A percentile compares a stretch with the other conserved stretches of the same genome.
Evolutionary conservation across 2,888 invertebrate genomes (phyloP).

Genomic region (Leptinotarsa haldemani): DNA sequence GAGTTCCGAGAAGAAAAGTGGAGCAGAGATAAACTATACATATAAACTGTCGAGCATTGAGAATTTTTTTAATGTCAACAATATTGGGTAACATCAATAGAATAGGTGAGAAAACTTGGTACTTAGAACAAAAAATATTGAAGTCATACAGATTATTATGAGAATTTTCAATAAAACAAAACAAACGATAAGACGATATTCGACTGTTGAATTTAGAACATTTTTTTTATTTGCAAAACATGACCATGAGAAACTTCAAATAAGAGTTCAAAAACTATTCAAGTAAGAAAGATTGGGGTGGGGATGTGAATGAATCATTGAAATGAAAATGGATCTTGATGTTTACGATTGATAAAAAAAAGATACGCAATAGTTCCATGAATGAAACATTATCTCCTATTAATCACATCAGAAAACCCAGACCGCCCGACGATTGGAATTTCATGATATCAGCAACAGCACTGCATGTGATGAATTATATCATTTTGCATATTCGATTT

Average conservation of each 20-base stretch:
- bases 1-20: too few species aligned
- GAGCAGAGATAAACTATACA: too few species aligned
- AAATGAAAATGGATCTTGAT: conserved; percentile 1
- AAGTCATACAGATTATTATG: too few species aligned
- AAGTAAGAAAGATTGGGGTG: not conserved
- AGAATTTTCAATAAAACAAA: too few species aligned
- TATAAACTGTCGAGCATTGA: too few species aligned
- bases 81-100: too few species aligned
- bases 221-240: not conserved
- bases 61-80: too few species aligned
- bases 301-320: not conserved
- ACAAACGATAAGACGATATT: too few species aligned
- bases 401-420: conserved; percentile 17
- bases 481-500: not conserved
- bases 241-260: not conserved
- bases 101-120: too few species aligned
- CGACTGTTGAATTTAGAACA: too few species aligned
- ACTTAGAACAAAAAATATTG: too few species aligned
- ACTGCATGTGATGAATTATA: conserved; percentile 11
- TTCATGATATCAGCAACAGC: conserved; percentile 14
- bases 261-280: not conserved
- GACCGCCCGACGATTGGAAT: not conserved
- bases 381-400: conserved; percentile 24
- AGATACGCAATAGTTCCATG: conserved; percentile 14
- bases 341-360: conserved; percentile 5